These are phyloP conservation scores for Spea multiplicata DNA, from an alignment of 2,113 vertebrate genomes.

Conservation along the genomic window DNA sequence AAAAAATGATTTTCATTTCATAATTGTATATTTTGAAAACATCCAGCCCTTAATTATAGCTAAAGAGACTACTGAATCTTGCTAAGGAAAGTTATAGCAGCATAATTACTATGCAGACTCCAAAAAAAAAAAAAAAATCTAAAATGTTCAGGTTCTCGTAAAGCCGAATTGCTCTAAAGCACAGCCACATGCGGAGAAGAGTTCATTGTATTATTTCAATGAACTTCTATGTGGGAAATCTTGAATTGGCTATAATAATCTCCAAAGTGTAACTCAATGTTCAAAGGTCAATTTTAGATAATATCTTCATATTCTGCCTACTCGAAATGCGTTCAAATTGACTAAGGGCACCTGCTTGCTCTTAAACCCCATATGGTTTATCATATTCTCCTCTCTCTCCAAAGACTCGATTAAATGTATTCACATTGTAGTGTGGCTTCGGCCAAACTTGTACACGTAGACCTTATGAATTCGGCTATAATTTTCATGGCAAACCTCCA, in stretches of 20 bases:
- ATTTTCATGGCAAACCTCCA: slow-evolving; percentile 38
- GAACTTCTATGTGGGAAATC: slow-evolving; percentile 43
- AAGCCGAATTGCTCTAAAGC: slow-evolving; percentile 46
- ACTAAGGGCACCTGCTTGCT: slow-evolving; percentile 43
- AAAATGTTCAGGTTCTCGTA: slow-evolving; percentile 34
- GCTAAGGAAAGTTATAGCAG: slow-evolving; percentile 31
- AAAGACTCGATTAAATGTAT: slow-evolving; percentile 40
- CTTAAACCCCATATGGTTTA: slow-evolving; percentile 33
- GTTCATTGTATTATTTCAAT: slow-evolving; percentile 49
- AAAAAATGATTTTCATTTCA: slow-evolving; percentile 30
- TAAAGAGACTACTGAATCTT: slow-evolving; percentile 15
- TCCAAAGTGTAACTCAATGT: slow-evolving; percentile 34
- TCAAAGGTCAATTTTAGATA: slow-evolving; percentile 48
- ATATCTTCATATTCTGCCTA: slow-evolving; percentile 47
- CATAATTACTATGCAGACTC: slow-evolving; percentile 31
- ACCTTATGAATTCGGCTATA: slow-evolving; percentile 19
- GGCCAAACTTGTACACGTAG: slow-evolving; percentile 14
- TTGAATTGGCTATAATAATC: slow-evolving; percentile 47
- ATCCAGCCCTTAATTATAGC: slow-evolving; percentile 34
- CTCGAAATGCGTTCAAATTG: slow-evolving; percentile 36
- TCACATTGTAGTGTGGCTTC: slow-evolving; percentile 12
- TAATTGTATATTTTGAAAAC: slow-evolving; percentile 43
- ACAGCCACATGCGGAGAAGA: slow-evolving; percentile 36
- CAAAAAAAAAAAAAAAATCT: slow-evolving; percentile 14
- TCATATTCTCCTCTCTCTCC: slow-evolving; percentile 30